Percentiles rank a stretch among this genome's conserved stretches.
These are phyloP conservation scores for Malurus splendens DNA, from an alignment of 2,797 vertebrate species.

Conservation along the genomic window DNA sequence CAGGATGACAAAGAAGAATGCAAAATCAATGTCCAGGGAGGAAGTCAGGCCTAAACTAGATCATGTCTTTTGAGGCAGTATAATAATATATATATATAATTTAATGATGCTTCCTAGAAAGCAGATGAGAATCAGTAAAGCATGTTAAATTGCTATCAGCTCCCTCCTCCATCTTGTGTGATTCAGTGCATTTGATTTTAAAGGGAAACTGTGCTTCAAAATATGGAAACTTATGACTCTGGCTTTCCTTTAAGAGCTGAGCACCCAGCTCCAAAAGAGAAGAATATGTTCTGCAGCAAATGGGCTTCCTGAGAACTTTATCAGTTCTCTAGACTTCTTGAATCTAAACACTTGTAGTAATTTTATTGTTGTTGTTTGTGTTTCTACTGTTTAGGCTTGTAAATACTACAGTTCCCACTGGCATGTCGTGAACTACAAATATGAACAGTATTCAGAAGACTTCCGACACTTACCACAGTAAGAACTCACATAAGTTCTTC, in stretches of 20 bases:
- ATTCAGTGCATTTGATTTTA: neutral
- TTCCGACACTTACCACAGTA: constrained; percentile 92
- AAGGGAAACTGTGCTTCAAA: neutral
- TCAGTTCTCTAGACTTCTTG: neutral
- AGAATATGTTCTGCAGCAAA: neutral
- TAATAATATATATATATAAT: neutral
- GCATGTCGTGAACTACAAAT: constrained; percentile 91
- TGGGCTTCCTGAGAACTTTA: neutral
- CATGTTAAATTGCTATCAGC: neutral
- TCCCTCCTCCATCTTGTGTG: neutral
- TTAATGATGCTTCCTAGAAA: neutral
- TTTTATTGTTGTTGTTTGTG: neutral
- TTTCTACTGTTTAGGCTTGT: constrained; percentile 82
- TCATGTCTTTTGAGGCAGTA: neutral
- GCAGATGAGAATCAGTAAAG: neutral
- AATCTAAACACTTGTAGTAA: neutral
- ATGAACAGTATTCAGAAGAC: constrained; percentile 91
- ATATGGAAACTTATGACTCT: neutral
- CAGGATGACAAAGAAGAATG: neutral
- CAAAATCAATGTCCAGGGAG: neutral
- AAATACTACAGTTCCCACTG: constrained; percentile 93
- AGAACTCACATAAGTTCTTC: neutral
- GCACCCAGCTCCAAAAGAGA: neutral
- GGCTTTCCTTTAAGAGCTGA: neutral
- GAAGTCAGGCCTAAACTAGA: neutral